Percentiles rank a stretch among this genome's conserved stretches.
phyloP scores from a whole-genome alignment of 2,888 invertebrate species.

The Enoplolaimus lenunculus region DNA sequence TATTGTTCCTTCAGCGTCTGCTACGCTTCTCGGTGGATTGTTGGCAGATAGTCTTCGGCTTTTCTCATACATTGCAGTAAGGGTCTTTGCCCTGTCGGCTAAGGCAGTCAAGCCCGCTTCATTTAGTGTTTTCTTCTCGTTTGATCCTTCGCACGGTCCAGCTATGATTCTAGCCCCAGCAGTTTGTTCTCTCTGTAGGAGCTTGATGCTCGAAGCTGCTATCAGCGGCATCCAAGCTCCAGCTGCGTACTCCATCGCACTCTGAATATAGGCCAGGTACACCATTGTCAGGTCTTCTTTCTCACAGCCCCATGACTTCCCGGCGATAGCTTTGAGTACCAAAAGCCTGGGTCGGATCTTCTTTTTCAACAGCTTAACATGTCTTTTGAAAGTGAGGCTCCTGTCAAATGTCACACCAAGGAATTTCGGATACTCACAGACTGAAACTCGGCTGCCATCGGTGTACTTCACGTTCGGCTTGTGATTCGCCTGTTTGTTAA shows the following conservation, averaged over 20 bases:
- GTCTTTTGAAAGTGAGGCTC: not conserved
- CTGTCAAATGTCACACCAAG: not conserved
- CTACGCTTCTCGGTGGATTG: not conserved
- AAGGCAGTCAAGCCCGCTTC: not conserved
- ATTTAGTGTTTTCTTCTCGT: not conserved
- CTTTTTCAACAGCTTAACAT: not conserved
- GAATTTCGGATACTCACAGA: not conserved
- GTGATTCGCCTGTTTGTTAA: not conserved
- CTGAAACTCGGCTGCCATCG: not conserved
- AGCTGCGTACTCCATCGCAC: not conserved
- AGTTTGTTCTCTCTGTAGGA: not conserved
- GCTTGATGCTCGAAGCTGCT: not conserved
- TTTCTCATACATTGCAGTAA: not conserved
- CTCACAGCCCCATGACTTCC: not conserved
- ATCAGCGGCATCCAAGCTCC: not conserved
- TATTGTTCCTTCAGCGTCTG: not conserved
- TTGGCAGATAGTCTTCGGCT: not conserved
- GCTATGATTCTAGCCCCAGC: not conserved
- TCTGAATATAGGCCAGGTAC: not conserved
- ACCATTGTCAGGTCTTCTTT: not conserved
- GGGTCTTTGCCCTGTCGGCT: not conserved
- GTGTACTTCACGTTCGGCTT: not conserved
- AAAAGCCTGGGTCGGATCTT: not conserved
- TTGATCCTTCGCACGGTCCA: not conserved
- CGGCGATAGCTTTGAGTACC: not conserved